Evolutionary conservation across 1,140 invertebrate genomes (phyloP).

Genomic region (Steinernema feltiae): DNA sequence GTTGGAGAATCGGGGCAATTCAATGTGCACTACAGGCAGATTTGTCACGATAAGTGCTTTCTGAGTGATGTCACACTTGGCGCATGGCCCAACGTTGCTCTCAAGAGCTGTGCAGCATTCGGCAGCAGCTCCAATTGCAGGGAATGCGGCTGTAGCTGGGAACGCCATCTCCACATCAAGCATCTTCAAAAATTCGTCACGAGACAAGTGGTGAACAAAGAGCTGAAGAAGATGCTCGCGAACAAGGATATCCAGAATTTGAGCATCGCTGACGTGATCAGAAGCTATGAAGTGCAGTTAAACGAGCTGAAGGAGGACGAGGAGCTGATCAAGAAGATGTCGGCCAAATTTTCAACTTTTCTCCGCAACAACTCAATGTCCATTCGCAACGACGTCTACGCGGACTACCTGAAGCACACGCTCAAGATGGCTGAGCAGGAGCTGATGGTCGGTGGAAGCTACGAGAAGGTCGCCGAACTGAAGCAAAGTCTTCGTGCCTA

Average conservation of each 20-base stretch:
- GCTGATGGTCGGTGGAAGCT: neutral
- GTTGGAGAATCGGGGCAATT: neutral
- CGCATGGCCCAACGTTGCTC: neutral
- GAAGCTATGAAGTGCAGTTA: neutral
- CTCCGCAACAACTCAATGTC: slow-evolving; percentile 36
- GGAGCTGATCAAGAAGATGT: slow-evolving; percentile 24
- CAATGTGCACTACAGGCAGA: slow-evolving; percentile 16
- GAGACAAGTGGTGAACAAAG: neutral
- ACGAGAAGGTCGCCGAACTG: neutral
- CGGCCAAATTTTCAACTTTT: slow-evolving; percentile 35
- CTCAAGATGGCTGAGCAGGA: slow-evolving; percentile 19
- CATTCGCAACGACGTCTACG: slow-evolving; percentile 38
- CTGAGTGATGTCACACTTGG: neutral
- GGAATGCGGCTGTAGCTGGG: neutral
- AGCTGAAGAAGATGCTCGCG: slow-evolving; percentile 23
- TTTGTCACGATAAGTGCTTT: neutral
- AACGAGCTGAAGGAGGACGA: slow-evolving; percentile 23
- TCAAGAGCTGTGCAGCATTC: slow-evolving; percentile 6
- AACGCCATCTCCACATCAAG: neutral
- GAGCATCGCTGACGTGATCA: neutral
- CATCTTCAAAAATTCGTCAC: neutral
- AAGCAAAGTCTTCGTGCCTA: neutral
- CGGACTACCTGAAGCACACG: slow-evolving; percentile 35
- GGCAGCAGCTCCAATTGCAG: neutral
- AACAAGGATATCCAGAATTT: neutral